Conservation (phyloP, 2,113 vertebrate species). For the Lepisosteus osseus region DNA sequence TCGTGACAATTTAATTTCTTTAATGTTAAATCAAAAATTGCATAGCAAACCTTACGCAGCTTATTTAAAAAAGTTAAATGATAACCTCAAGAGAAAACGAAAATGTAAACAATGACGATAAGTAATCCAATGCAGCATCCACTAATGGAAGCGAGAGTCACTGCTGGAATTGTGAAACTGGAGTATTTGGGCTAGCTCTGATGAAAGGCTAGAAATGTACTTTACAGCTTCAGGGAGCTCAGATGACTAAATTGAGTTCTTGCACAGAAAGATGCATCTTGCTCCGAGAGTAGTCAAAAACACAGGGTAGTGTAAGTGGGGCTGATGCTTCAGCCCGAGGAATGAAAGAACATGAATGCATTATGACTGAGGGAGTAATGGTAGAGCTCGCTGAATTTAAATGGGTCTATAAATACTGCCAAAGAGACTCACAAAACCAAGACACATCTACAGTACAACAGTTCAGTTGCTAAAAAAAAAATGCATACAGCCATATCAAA, state of each 20-base stretch:
- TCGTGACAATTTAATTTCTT: no score
- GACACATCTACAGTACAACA: slow-evolving; percentile 5
- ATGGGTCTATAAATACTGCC: slow-evolving; percentile 32
- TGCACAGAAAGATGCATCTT: background rate
- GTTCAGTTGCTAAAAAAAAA: background rate
- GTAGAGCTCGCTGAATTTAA: slow-evolving; percentile 27
- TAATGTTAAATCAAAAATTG: no score
- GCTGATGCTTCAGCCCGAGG: background rate
- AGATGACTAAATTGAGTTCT: slow-evolving; percentile 7
- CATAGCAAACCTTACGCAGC: no score
- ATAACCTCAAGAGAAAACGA: no score
- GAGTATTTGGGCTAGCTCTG: background rate
- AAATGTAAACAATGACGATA: no score
- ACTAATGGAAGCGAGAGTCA: background rate
- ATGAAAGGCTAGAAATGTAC: background rate
- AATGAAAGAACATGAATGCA: slow-evolving; percentile 22
- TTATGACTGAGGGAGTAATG: slow-evolving; percentile 10
- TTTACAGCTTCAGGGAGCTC: background rate
- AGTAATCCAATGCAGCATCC: no score
- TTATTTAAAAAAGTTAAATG: no score
- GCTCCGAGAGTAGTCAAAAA: background rate
- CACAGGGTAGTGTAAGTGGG: background rate
- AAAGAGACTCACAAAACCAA: slow-evolving; percentile 7
- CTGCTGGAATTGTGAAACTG: background rate
- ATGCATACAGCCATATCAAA: slow-evolving; percentile 16